phyloP scores from a whole-genome alignment of 2,888 invertebrate species.

The Eutolmus rufibarbis region DNA sequence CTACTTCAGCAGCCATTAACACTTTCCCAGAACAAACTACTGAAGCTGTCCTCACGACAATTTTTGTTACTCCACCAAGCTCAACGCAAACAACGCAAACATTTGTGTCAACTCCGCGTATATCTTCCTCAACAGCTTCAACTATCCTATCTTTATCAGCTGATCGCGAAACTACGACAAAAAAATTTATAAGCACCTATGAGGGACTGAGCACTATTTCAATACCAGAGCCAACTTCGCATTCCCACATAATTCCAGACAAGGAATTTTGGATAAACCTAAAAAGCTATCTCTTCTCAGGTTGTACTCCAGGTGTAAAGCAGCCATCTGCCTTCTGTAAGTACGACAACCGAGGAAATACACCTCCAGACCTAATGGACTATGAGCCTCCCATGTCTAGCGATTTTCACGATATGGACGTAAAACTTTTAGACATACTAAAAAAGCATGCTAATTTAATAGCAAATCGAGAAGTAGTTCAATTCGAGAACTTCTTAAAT shows the following conservation, averaged over 20 bases:
- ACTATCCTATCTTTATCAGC: not conserved
- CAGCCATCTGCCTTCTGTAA: constrained; percentile 33
- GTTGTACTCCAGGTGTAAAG: constrained; percentile 30
- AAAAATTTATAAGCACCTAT: not conserved
- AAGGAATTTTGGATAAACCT: constrained; percentile 46
- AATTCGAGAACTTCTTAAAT: constrained; percentile 49
- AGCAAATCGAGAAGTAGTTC: constrained; percentile 6
- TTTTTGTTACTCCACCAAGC: not conserved
- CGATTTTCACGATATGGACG: constrained; percentile 48
- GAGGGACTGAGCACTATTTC: not conserved
- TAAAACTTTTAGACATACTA: constrained; percentile 43
- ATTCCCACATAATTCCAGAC: not conserved
- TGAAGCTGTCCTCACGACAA: not conserved
- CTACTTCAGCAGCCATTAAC: not conserved
- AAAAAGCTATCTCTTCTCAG: constrained; percentile 46
- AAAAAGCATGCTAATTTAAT: not conserved
- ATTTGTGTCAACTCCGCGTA: not conserved
- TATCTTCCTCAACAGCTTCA: not conserved
- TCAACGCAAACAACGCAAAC: not conserved
- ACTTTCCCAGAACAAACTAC: not conserved
- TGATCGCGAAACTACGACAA: not conserved
- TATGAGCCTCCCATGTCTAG: constrained; percentile 43
- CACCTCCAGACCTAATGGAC: constrained; percentile 22
- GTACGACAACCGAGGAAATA: not conserved
- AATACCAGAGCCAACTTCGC: not conserved